Evolutionary conservation across 2,797 vertebrate species (phyloP).

Genomic region (Bradypodion pumilum): DNA sequence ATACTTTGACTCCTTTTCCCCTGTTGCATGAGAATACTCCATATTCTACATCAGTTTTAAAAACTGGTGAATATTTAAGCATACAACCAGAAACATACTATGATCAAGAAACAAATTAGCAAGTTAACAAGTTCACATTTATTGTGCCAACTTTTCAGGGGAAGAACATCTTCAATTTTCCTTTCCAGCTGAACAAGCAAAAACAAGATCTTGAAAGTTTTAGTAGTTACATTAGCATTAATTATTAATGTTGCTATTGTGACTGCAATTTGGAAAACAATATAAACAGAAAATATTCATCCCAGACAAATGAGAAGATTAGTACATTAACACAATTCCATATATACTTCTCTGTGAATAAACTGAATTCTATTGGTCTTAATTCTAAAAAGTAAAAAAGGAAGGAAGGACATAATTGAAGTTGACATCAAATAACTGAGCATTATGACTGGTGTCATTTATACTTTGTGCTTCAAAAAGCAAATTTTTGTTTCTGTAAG

Average conservation of each 20-base stretch:
- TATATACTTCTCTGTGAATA: not conserved
- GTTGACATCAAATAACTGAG: conserved; percentile 22
- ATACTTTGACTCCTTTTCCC: no score
- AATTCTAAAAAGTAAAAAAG: not conserved
- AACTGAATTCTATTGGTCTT: not conserved
- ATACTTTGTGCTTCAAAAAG: not conserved
- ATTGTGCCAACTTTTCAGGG: no score
- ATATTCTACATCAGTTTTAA: not conserved
- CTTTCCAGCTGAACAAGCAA: not conserved
- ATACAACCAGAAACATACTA: not conserved
- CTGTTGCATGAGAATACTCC: not conserved
- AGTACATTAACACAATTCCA: not conserved
- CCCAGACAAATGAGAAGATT: conserved; percentile 6
- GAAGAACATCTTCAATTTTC: not conserved
- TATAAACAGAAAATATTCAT: conserved; percentile 13
- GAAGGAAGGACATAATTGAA: conserved; percentile 1
- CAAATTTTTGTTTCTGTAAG: not conserved
- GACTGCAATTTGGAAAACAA: conserved; percentile 29
- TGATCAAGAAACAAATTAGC: not conserved
- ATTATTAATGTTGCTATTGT: conserved; percentile 40
- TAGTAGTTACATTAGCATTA: conserved; percentile 25
- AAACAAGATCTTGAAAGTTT: conserved; percentile 25
- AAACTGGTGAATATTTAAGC: not conserved
- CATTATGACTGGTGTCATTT: not conserved
- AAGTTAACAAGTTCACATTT: not conserved